Base-by-base conservation (phyloP, 2,113 vertebrate species). In the Marmota monax region DNA sequence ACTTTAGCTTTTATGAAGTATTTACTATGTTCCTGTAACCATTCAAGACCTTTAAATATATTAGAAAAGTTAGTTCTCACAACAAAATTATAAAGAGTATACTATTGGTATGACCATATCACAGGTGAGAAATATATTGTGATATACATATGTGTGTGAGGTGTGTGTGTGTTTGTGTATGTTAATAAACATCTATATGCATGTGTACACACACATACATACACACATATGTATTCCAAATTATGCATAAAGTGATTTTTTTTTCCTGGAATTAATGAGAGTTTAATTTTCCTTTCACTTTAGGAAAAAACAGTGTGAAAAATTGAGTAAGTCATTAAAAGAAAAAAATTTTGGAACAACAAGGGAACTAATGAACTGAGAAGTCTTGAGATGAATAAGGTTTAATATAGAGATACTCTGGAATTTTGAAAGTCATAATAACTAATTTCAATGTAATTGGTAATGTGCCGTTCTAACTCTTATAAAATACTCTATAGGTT, bases 401-500 rank as follows among this genome's bases (percentile, higher is more conserved):
- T 7, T 65, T 51, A 65, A 76, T 7, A 63, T 18, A 58, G 18
- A n/a, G 5, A 73, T 39, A 51, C 7, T 39, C n/a, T 72, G 8
- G 7, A 14, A 42, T 70, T n/a, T 69, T 69, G 10, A 69, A 53
- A 79, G 79, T 23, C 25, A 51, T 8, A 39, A 0, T 22, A 67
- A 67, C 7, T 11, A n/a, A 67, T 12, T 34, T 18, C 39, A 72
- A 42, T 82, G 16, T 53, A 42, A 25, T 32, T 58, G 12, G 1
- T 80, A 42, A 42, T 23, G 51, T 22, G 18, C 20, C 23, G 11
- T 16, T 80, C 18, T 56, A n/a, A 29, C 17, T 18, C n/a, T n/a
- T 53, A 10, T 13, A 29, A 29, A 67, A 37, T 17, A 58, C 4
- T 22, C 29, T 1, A 29, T 1, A 58, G 8, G 0, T 78, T 0